phyloP scores from a whole-genome alignment of 1,140 invertebrate genomes.

The Drosophila novamexicana region DNA sequence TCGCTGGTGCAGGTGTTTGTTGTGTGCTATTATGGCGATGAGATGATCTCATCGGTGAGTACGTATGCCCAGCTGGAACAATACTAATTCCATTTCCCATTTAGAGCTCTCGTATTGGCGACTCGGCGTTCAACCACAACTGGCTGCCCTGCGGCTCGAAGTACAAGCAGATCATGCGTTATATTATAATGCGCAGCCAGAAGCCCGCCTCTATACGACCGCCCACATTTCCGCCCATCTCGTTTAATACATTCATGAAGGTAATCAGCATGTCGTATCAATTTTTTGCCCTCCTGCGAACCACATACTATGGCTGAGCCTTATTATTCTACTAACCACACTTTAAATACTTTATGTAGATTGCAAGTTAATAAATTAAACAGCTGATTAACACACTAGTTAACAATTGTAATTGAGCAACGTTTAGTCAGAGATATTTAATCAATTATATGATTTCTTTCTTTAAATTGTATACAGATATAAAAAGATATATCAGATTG shows the following conservation, averaged over 20 bases:
- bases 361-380: background rate
- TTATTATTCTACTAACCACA: no score
- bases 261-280: conserved; percentile 78
- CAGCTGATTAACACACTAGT: background rate
- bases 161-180: conserved; percentile 62
- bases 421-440: no score
- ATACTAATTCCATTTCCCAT: background rate
- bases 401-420: no score
- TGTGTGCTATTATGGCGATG: conserved; percentile 72
- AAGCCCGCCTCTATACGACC: conserved; percentile 72
- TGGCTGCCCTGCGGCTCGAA: conserved; percentile 59
- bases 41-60: conserved; percentile 71
- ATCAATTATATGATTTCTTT: no score
- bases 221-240: conserved; percentile 72
- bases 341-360: background rate
- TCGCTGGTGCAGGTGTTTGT: conserved; percentile 73
- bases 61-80: background rate
- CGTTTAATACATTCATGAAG: conserved; percentile 74
- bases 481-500: no score
- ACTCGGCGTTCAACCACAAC: conserved; percentile 68
- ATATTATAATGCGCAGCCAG: conserved; percentile 68
- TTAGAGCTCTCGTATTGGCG: conserved; percentile 64
- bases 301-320: conserved; percentile 59
- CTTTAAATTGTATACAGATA: no score
- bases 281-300: conserved; percentile 67